Conservation (phyloP, 2,888 invertebrate genomes). For the Drosophila silvestris region DNA sequence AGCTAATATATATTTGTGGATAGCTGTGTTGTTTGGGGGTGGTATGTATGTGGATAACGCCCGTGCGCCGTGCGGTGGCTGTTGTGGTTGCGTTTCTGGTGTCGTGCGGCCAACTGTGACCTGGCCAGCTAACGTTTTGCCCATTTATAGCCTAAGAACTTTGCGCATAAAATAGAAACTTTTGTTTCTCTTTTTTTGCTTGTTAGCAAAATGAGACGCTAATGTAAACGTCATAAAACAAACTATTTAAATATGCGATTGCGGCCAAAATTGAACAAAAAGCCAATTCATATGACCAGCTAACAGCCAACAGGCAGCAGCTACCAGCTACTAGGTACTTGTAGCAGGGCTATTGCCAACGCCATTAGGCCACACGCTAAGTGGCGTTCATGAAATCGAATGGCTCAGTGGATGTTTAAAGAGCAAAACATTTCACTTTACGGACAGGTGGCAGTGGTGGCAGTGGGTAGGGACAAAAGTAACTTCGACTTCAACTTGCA, state of each 20-base stretch:
- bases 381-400: slow-evolving; percentile 81
- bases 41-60: background rate
- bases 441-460: slow-evolving; percentile 1
- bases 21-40: slow-evolving; percentile 2
- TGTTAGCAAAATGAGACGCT: slow-evolving; percentile 82
- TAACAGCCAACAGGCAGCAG: slow-evolving; percentile 8
- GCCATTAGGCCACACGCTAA: slow-evolving; percentile 72
- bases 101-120: slow-evolving; percentile 68
- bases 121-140: slow-evolving; percentile 50
- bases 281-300: slow-evolving; percentile 68
- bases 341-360: slow-evolving; percentile 28
- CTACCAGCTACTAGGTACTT: slow-evolving; percentile 7
- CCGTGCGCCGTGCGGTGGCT: slow-evolving; percentile 9
- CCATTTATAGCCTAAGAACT: slow-evolving; percentile 80
- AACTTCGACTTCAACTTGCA: slow-evolving; percentile 10
- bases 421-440: slow-evolving; percentile 78
- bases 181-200: slow-evolving; percentile 66
- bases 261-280: slow-evolving; percentile 67
- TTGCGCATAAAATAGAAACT: slow-evolving; percentile 79
- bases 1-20: slow-evolving; percentile 19
- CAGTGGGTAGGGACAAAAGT: slow-evolving; percentile 22
- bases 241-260: slow-evolving; percentile 80
- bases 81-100: slow-evolving; percentile 23
- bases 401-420: slow-evolving; percentile 69
- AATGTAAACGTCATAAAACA: slow-evolving; percentile 82